phyloP scores from a whole-genome alignment of 2,113 vertebrate species.

The Chaetops frenatus region DNA sequence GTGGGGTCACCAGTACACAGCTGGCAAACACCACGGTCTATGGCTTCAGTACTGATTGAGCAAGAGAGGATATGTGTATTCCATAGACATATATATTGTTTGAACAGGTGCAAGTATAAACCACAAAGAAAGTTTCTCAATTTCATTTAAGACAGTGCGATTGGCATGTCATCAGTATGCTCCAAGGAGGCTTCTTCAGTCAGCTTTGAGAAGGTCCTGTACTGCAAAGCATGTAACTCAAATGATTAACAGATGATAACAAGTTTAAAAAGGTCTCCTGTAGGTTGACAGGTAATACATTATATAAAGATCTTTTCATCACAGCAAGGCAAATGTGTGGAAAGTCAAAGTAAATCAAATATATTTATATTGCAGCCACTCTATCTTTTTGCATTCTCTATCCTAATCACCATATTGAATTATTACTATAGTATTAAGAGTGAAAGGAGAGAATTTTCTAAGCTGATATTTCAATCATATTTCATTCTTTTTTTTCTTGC shows the following conservation, averaged over 20 bases:
- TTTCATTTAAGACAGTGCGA: slow-evolving; percentile 21
- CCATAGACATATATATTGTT: slow-evolving; percentile 14
- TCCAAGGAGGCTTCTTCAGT: slow-evolving; percentile 27
- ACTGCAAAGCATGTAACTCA: not conserved
- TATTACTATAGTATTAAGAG: not conserved
- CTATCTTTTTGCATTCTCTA: not conserved
- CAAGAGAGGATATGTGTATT: not conserved
- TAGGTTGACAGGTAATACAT: not conserved
- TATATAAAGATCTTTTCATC: not conserved
- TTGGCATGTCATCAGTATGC: not conserved
- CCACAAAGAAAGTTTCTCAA: slow-evolving; percentile 32
- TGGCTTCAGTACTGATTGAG: not conserved
- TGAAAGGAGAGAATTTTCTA: not conserved
- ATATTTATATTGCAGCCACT: not conserved
- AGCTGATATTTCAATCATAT: not conserved
- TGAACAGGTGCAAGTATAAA: slow-evolving; percentile 56
- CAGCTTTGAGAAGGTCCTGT: not conserved
- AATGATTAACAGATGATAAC: slow-evolving; percentile 1
- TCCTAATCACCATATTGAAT: not conserved
- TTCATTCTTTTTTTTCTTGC: not conserved
- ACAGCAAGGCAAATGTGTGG: not conserved
- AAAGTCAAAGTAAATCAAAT: not conserved
- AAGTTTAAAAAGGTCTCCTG: not conserved
- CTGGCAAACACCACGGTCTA: not conserved
- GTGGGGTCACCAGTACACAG: not conserved